phyloP scores from a whole-genome alignment of 2,888 invertebrate species.

The Plagodis dolabraria region DNA sequence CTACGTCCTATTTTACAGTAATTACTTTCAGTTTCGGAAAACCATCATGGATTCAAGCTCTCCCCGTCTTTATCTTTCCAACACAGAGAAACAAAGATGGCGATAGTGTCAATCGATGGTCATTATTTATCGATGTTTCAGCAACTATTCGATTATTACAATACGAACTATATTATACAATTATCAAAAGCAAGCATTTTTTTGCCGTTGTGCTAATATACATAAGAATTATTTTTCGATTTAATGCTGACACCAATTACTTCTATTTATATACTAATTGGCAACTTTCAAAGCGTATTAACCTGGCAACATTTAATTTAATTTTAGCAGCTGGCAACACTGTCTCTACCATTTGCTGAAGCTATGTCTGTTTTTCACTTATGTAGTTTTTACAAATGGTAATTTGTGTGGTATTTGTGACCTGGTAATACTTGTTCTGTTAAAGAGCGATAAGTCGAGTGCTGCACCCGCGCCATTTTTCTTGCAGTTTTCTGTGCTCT shows the following conservation, averaged over 20 bases:
- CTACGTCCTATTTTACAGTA: too few species aligned
- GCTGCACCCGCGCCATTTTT: constrained; percentile 91
- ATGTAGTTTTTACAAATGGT: constrained; percentile 10
- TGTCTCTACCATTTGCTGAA: background rate
- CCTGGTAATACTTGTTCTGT: constrained; percentile 59
- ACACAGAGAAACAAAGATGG: too few species aligned
- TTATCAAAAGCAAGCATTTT: background rate
- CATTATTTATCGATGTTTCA: too few species aligned
- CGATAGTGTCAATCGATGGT: too few species aligned
- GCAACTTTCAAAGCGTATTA: constrained; percentile 20
- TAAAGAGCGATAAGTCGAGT: constrained; percentile 92
- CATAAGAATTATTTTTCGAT: background rate
- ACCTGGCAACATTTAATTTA: constrained; percentile 10
- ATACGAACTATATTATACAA: background rate
- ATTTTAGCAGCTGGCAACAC: constrained; percentile 5
- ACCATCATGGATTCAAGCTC: too few species aligned
- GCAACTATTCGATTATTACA: background rate
- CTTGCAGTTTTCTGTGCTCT: constrained; percentile 89
- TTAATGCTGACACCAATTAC: background rate
- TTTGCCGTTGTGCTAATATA: background rate
- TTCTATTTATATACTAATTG: constrained; percentile 9
- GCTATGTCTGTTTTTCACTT: background rate
- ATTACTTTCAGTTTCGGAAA: too few species aligned
- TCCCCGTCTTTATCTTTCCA: too few species aligned
- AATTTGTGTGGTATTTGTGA: constrained; percentile 10